Base-by-base conservation (phyloP, 2,113 vertebrate species). In the Nothoprocta pentlandii region DNA sequence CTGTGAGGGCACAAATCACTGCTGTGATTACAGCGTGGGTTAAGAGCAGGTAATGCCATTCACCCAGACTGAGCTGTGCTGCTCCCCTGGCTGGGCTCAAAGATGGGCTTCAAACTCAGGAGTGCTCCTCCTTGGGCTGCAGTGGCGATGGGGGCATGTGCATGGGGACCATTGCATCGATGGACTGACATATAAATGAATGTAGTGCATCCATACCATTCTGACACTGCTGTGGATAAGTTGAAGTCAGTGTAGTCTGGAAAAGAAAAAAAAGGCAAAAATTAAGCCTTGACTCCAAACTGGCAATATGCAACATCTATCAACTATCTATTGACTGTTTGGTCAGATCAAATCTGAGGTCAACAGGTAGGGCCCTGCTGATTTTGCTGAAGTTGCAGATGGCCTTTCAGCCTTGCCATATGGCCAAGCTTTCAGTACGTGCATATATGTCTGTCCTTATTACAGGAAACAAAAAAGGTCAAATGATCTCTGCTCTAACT, bases 221-320 rank as follows among this genome's bases (percentile, higher is more conserved):
- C 58, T 34, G 39, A 66, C 62, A 32, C 34, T 47, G 2, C 28
- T 46, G 51, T 34, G 28, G 22, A 80, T 17, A 23, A 10, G 9
- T 4, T 11, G 66, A 69, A 0, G 1, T 32, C 66, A 30, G 22
- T 16, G 9, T 53, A 49, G 22, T 20, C n/a, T 36, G 53, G 42
- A 86, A 90, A 88, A 63, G 74, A 17, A 8, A 82, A 82, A 89
- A 79, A 79, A 21, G 59, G 19, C 32, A 62, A 62, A 22, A 70
- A 70, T 3, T 19, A n/a, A 32, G 16, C 4, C 12, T 6, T 12
- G 10, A 2, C 3, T 3, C 10, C 3, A 8, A 26, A 26, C 1
- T 12, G 9, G 46, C 28, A 67, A 34, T 84, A 32, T 21, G n/a
- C 62, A 81, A 26, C 36, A 66, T 53, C 34, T 75, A 3, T 17